These are phyloP conservation scores for Phrynocephalus versicolor DNA, from an alignment of 2,113 vertebrate species.

Conservation along the genomic window DNA sequence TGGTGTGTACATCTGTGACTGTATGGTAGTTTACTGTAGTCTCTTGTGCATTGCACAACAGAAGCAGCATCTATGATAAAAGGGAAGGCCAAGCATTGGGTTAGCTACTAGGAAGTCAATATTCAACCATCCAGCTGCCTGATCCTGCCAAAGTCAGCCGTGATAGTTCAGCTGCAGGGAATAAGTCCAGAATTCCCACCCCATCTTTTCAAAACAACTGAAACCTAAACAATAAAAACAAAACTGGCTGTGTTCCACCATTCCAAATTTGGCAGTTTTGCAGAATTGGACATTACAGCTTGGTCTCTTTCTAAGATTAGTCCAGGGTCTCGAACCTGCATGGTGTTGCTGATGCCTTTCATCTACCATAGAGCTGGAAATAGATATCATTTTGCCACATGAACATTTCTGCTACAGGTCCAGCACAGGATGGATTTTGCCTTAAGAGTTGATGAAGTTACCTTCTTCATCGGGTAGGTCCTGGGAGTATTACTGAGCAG, in stretches of 20 bases:
- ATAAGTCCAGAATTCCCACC: background rate
- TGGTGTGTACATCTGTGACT: background rate
- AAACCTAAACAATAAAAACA: slow-evolving; percentile 14
- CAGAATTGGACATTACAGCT: slow-evolving; percentile 1
- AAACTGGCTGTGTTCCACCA: background rate
- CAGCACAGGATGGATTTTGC: background rate
- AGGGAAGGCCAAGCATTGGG: background rate
- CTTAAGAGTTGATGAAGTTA: background rate
- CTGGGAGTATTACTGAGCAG: background rate
- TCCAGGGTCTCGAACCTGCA: slow-evolving; percentile 10
- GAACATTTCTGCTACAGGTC: background rate
- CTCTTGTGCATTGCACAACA: background rate
- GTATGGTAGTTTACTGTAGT: background rate
- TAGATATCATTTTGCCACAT: background rate
- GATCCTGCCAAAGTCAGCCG: background rate
- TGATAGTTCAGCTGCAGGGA: slow-evolving; percentile 5
- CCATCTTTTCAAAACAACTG: background rate
- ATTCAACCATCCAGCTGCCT: background rate
- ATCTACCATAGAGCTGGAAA: background rate
- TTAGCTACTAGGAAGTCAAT: background rate
- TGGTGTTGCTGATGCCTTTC: background rate
- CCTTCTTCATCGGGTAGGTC: too few relatives aligned
- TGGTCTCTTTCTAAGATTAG: accelerated
- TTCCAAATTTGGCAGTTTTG: background rate
- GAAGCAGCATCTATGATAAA: slow-evolving; percentile 15